A percentile compares a stretch with the other conserved stretches of the same genome.
Evolutionary conservation across 1,140 invertebrate species (phyloP).

Genomic region (Eueides isabella): DNA sequence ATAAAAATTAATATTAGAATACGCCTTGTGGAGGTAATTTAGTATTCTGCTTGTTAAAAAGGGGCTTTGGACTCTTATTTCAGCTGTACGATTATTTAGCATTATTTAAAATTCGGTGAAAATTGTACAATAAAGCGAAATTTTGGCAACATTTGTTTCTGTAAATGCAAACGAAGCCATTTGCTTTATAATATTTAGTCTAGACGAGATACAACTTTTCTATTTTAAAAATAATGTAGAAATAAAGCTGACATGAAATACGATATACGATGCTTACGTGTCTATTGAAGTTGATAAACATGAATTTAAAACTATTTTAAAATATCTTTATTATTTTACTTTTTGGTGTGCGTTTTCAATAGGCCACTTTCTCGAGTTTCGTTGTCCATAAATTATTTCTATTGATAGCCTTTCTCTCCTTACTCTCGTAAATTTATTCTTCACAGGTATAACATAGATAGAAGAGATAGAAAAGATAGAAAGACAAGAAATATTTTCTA

Average conservation of each 20-base stretch:
- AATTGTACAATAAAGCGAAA: conserved; percentile 29
- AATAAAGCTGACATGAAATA: not conserved
- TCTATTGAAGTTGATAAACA: not conserved
- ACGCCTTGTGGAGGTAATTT: not conserved
- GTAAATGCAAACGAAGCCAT: conserved; percentile 39
- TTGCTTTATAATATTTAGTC: conserved; percentile 40
- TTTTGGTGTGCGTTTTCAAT: not conserved
- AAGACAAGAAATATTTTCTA: too few relatives aligned
- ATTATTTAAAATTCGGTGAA: conserved; percentile 34
- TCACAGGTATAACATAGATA: too few relatives aligned
- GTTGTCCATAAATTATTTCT: too few relatives aligned
- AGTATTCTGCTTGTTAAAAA: conserved; percentile 3
- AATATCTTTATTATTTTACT: not conserved
- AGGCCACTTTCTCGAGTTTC: too few relatives aligned
- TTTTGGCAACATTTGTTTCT: conserved; percentile 40
- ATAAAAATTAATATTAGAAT: conserved; percentile 21
- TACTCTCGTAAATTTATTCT: too few relatives aligned
- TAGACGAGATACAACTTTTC: conserved; percentile 36
- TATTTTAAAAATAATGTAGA: conserved; percentile 30
- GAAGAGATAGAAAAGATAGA: too few relatives aligned
- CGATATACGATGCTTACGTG: not conserved
- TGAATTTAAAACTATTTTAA: not conserved
- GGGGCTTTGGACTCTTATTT: not conserved
- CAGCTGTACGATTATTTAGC: conserved; percentile 18
- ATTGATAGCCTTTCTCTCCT: too few relatives aligned